These are phyloP conservation scores for Bucco capensis DNA, from an alignment of 2,113 vertebrate genomes.

Conservation along the genomic window DNA sequence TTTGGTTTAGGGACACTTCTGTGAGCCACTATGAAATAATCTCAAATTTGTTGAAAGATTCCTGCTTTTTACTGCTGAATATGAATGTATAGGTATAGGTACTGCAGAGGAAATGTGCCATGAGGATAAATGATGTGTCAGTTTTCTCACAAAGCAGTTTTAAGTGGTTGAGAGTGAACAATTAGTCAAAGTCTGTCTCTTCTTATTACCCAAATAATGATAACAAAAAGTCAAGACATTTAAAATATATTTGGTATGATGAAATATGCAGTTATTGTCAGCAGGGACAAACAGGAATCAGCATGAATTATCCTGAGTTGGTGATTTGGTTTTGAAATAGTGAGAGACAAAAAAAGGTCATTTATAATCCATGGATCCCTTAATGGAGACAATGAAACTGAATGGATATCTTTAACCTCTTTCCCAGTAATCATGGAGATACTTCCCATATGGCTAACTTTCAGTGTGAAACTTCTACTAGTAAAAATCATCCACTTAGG, in stretches of 20 bases:
- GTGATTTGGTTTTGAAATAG: neutral
- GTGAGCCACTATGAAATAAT: neutral
- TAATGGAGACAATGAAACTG: neutral
- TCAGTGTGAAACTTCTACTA: neutral
- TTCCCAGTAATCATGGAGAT: neutral
- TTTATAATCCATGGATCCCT: neutral
- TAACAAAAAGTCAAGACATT: neutral
- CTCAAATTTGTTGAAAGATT: neutral
- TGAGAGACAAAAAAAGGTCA: neutral
- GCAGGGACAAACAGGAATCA: neutral
- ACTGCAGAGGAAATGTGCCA: neutral
- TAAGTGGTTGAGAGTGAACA: neutral
- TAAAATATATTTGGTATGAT: neutral
- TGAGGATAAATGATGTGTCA: accelerated
- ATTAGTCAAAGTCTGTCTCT: neutral
- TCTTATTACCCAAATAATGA: neutral
- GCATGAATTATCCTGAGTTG: neutral
- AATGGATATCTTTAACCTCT: neutral
- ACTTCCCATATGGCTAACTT: neutral
- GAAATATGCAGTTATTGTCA: neutral
- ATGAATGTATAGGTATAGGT: neutral
- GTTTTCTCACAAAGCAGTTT: neutral
- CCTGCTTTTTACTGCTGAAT: neutral
- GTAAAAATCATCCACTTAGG: neutral
- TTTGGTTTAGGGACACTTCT: neutral